A percentile compares a stretch with the other conserved stretches of the same genome.
Evolutionary conservation across 2,888 invertebrate genomes (phyloP).

Genomic region (Hemaris fuciformis): DNA sequence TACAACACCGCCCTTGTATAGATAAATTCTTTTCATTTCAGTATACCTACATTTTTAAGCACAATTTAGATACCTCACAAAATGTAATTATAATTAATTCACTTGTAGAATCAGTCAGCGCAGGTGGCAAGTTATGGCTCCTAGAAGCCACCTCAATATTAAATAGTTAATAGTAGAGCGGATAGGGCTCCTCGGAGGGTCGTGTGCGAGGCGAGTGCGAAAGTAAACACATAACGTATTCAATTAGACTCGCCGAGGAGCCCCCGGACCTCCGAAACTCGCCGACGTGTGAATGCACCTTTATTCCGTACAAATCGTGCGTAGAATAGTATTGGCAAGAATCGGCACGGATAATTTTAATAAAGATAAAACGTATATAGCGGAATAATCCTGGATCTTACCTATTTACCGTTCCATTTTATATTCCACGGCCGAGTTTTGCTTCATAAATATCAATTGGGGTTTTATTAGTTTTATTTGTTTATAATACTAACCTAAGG

Average conservation of each 20-base stretch:
- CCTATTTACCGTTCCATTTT: conserved; percentile 6
- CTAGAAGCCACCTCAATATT: background rate
- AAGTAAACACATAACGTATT: conserved; percentile 8
- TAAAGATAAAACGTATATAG: conserved; percentile 5
- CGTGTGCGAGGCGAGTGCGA: background rate
- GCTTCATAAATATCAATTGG: conserved; percentile 8
- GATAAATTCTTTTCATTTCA: too few relatives aligned
- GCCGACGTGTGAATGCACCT: conserved; percentile 9
- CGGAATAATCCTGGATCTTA: background rate
- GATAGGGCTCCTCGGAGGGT: background rate
- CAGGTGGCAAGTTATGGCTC: background rate
- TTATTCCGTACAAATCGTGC: conserved; percentile 6
- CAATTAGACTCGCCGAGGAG: background rate
- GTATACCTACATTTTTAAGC: too few relatives aligned
- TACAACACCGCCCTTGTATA: background rate
- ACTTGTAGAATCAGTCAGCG: background rate
- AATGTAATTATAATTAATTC: too few relatives aligned
- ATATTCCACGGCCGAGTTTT: background rate
- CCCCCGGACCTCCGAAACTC: background rate
- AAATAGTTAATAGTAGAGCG: background rate
- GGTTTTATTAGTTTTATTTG: background rate
- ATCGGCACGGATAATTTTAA: conserved; percentile 6
- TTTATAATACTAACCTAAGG: background rate
- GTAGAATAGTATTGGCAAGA: conserved; percentile 2
- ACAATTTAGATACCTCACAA: too few relatives aligned